Evolutionary conservation across 1,140 invertebrate species (phyloP).

Genomic region (Notospermus geniculatus): DNA sequence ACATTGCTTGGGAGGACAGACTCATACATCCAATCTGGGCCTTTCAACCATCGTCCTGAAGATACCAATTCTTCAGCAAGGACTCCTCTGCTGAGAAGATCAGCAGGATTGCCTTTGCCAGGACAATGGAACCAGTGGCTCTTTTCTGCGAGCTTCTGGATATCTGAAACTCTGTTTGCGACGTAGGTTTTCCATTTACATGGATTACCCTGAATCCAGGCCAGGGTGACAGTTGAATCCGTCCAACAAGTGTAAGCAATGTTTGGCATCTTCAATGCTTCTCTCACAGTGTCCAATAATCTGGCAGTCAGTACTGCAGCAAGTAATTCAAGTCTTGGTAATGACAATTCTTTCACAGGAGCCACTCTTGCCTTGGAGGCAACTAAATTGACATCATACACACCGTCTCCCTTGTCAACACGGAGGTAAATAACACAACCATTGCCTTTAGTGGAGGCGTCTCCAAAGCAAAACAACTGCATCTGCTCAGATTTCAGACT

Average conservation of each 20-base stretch:
- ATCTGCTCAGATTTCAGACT: neutral
- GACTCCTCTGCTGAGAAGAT: slow-evolving; percentile 14
- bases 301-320: too few species aligned
- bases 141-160: neutral
- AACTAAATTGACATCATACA: too few species aligned
- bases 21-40: too few species aligned
- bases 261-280: neutral
- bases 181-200: slow-evolving; percentile 21
- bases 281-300: too few species aligned
- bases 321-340: too few species aligned
- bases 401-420: too few species aligned
- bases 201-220: slow-evolving; percentile 13
- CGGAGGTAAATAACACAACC: too few species aligned
- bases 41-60: neutral
- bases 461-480: too few species aligned
- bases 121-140: slow-evolving; percentile 18
- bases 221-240: slow-evolving; percentile 10
- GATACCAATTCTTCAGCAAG: neutral
- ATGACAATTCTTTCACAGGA: too few species aligned
- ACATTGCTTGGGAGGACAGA: too few species aligned
- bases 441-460: too few species aligned
- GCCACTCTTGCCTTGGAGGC: too few species aligned
- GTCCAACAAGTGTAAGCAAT: slow-evolving; percentile 14
- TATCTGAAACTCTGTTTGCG: slow-evolving; percentile 9
- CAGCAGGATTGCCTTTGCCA: slow-evolving; percentile 23